phyloP scores from a whole-genome alignment of 2,888 invertebrate species.

The Athrips mouffetella region DNA sequence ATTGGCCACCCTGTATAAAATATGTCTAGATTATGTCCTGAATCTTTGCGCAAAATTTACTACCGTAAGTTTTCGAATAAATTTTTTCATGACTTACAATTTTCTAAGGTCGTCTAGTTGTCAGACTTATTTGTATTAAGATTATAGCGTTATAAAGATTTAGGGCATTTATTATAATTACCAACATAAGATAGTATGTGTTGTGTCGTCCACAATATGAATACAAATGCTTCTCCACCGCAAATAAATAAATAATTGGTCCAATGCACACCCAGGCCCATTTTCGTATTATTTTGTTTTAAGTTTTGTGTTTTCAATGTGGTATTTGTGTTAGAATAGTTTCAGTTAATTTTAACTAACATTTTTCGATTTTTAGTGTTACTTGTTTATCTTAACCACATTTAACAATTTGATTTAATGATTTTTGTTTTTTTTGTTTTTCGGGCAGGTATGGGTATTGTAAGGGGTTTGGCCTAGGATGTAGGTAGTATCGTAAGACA shows the following conservation, averaged over 20 bases:
- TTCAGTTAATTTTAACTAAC: conserved; percentile 67
- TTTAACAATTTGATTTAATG: conserved; percentile 53
- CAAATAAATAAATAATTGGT: conserved; percentile 38
- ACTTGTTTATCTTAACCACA: conserved; percentile 47
- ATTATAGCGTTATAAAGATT: conserved; percentile 13
- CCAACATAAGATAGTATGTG: conserved; percentile 45
- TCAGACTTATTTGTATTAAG: conserved; percentile 3
- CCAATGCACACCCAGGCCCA: conserved; percentile 54
- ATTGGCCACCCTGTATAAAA: too few relatives aligned
- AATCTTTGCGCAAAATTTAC: conserved; percentile 25
- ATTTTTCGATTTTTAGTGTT: conserved; percentile 55
- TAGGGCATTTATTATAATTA: conserved; percentile 16
- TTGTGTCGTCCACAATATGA: conserved; percentile 66
- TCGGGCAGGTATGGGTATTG: conserved; percentile 78
- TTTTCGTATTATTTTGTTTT: conserved; percentile 47
- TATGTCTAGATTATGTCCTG: conserved; percentile 37
- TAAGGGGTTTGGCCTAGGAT: conserved; percentile 79
- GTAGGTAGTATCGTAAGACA: conserved; percentile 75
- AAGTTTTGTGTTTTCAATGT: conserved; percentile 39
- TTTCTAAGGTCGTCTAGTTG: conserved; percentile 1
- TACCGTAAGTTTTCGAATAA: not conserved
- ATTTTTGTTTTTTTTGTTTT: conserved; percentile 55
- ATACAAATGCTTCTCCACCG: conserved; percentile 53
- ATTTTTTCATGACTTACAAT: not conserved
- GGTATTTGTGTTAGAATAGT: conserved; percentile 66